Evolutionary conservation across 2,797 vertebrate genomes (phyloP).

Genomic region (Protonibea diacanthus): DNA sequence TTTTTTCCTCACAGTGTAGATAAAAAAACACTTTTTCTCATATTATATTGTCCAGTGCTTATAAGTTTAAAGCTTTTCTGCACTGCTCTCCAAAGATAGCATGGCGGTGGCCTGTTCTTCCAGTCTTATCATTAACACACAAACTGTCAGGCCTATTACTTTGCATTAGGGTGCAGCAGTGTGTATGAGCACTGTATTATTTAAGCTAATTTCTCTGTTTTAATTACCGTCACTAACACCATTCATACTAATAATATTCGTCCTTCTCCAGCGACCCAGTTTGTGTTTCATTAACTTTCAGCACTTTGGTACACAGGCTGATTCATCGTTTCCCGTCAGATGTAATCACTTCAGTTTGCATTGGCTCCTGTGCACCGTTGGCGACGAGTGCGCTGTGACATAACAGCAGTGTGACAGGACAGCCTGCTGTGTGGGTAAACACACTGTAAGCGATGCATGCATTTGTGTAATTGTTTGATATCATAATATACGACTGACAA

Average conservation of each 20-base stretch:
- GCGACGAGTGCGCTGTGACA: background rate
- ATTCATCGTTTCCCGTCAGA: conserved; percentile 26
- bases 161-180: background rate
- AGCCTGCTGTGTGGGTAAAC: conserved; percentile 7
- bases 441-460: background rate
- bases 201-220: background rate
- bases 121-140: background rate
- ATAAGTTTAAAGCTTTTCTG: conserved; percentile 4
- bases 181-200: background rate
- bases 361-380: background rate
- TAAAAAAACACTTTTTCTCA: conserved; percentile 8
- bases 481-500: background rate
- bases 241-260: background rate
- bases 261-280: conserved; percentile 2
- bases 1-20: conserved; percentile 22
- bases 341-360: conserved; percentile 25
- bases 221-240: background rate
- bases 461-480: conserved; percentile 4
- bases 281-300: conserved; percentile 39
- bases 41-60: background rate
- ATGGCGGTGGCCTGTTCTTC: background rate
- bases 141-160: background rate
- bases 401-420: background rate
- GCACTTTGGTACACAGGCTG: conserved; percentile 1
- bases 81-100: conserved; percentile 20